These are phyloP conservation scores for Phortica okadai DNA, from an alignment of 2,888 invertebrate species.

Conservation along the genomic window DNA sequence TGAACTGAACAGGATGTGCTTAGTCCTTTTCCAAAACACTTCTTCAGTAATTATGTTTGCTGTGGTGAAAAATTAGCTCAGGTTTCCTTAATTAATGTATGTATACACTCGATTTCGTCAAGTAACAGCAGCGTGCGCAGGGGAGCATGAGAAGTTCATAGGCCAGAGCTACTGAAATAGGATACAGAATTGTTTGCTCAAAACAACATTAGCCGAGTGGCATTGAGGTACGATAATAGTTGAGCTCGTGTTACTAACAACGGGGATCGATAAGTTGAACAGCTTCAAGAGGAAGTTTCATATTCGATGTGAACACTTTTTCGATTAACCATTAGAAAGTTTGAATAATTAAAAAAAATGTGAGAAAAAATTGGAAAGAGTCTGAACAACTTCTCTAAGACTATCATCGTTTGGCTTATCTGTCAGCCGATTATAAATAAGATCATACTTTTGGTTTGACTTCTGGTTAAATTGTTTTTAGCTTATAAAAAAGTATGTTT, in stretches of 20 bases:
- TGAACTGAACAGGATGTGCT: constrained; percentile 55
- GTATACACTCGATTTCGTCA: too few species aligned
- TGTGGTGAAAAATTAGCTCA: constrained; percentile 62
- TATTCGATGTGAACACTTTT: neutral
- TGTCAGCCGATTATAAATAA: too few species aligned
- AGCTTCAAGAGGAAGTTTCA: too few species aligned
- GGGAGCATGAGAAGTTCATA: neutral
- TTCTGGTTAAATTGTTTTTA: too few species aligned
- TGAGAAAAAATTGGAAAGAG: too few species aligned
- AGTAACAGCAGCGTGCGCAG: too few species aligned
- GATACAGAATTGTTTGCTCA: constrained; percentile 15
- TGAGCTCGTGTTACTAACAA: constrained; percentile 11
- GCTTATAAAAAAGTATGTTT: too few species aligned
- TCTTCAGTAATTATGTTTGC: constrained; percentile 38
- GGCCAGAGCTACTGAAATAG: neutral
- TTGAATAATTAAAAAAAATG: too few species aligned
- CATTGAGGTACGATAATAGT: neutral
- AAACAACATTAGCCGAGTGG: constrained; percentile 21
- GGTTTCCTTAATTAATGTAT: constrained; percentile 60
- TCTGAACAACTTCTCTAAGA: too few species aligned
- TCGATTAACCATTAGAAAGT: too few species aligned
- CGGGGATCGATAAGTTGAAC: neutral
- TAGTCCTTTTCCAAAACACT: constrained; percentile 6
- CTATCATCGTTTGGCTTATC: too few species aligned
- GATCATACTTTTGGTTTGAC: too few species aligned